phyloP scores from a whole-genome alignment of 2,113 vertebrate genomes.

The Nannobrachium achirus region DNA sequence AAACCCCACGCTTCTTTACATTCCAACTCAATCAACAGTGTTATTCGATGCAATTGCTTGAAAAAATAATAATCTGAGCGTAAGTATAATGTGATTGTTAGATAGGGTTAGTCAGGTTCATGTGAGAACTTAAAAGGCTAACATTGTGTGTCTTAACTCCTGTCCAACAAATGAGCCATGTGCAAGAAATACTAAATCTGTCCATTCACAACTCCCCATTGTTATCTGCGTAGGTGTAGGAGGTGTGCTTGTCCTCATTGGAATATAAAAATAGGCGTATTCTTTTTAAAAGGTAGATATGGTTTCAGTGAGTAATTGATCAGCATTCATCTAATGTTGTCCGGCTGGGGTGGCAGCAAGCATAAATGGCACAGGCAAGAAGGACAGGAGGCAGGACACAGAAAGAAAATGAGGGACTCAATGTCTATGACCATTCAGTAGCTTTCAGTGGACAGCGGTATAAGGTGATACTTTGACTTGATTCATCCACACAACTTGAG shows the following conservation, averaged over 20 bases:
- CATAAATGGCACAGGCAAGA: slow-evolving; percentile 57
- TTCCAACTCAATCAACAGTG: slow-evolving; percentile 28
- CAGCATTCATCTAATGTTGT: slow-evolving; percentile 54
- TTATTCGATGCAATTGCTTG: slow-evolving; percentile 39
- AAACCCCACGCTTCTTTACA: slow-evolving; percentile 29
- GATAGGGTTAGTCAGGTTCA: slow-evolving; percentile 26
- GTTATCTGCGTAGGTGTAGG: slow-evolving; percentile 54
- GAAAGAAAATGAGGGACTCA: slow-evolving; percentile 39
- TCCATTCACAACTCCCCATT: slow-evolving; percentile 35
- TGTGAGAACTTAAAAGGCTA: slow-evolving; percentile 16
- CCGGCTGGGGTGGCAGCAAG: slow-evolving; percentile 56
- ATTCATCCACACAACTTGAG: slow-evolving; percentile 54
- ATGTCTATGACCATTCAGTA: slow-evolving; percentile 40
- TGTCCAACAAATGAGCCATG: slow-evolving; percentile 45
- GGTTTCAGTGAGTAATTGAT: slow-evolving; percentile 51
- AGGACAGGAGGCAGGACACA: slow-evolving; percentile 62
- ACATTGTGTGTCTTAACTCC: slow-evolving; percentile 46
- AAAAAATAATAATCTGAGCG: slow-evolving; percentile 46
- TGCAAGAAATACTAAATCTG: slow-evolving; percentile 58
- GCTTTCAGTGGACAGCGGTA: slow-evolving; percentile 37
- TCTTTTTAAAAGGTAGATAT: slow-evolving; percentile 72
- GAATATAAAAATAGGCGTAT: slow-evolving; percentile 82
- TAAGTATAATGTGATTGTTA: slow-evolving; percentile 32
- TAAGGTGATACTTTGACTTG: slow-evolving; percentile 35
- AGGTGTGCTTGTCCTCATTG: slow-evolving; percentile 81